Evolutionary conservation across 1,140 invertebrate species (phyloP), one percentile per base, ranked within the genome.

Genomic region (Drosophila serrata): DNA sequence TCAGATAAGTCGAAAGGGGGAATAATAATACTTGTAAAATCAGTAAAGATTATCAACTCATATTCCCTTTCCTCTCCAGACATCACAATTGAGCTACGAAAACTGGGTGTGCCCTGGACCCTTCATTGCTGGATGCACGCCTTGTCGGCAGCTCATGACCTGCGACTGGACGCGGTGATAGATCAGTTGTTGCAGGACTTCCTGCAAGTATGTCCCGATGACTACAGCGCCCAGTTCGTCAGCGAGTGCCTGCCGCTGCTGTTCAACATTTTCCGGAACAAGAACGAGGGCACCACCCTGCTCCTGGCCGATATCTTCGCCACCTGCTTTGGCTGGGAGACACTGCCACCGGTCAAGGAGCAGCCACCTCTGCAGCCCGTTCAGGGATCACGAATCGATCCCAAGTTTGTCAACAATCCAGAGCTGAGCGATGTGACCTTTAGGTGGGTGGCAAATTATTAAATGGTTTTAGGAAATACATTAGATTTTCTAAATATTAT

Each of bases 381-480:
- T 13, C 95, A 95, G 69, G 95, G 96, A 42, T 96, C 97, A 2
- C 94, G 96, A 55, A 97, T 98, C 70, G 97, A 98, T 93, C 97
- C 97, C 1, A 97, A 97, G 85, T 98, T 97, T 93, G 97, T 98
- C 51, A 98, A 98, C 93, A 98, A 98, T 93, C 96, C 97, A 0
- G 97, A 97, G 84, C 94, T 98, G 12, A 97, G 96, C 77, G 97
- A 98, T 93, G 97, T 98, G 22, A 97, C 97, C 69, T 98, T 98
- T 91, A 94, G 94, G 94, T 94, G 80, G 27, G 58, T 45, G 6
- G 2, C 7, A 48, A 15, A 19, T 24, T 0, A 49, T 6, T 0
- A 22, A 19, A 17, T 13, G 0, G 7, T 5, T 11, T 8, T 8
- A 2, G 39, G 3, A 39, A 24, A 4, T 6, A 19, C 29, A 67